Base-by-base conservation (phyloP, 2,888 invertebrate species). In the Agrochola litura region DNA sequence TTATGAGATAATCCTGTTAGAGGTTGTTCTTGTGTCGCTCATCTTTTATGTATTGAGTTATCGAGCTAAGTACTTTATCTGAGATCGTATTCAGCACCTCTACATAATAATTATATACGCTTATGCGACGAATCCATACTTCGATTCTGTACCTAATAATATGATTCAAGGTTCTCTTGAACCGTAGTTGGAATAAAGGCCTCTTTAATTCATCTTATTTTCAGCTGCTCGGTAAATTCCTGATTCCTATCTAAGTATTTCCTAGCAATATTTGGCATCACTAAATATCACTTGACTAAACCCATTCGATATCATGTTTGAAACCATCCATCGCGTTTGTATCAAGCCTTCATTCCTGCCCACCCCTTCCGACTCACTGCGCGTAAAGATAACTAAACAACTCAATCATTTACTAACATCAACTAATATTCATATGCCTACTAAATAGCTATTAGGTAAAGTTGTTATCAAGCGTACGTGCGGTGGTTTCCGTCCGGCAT, bases 341-440 rank as follows among this genome's bases (percentile, higher is more conserved):
- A 76, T 56, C 46, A n/a, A 41, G 2, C 25, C n/a, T 30, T 6
- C 16, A 56, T 52, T 25, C 46, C 65, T 41, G 46, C 65, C 49
- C 49, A 43, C 41, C 46, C 63, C 8, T 60, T 65, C 60, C 41
- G 22, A 54, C 30, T 58, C 61, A 67, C 46, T 37, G 56, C n/a
- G 58, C 81, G 69, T 79, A 70, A 73, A 84, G 81, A 83, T 82
- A 83, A 82, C 52, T 54, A 19, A 54, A 60, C 82, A 60, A 82
- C 65, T 81, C 54, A 76, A 76, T 70, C 63, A 79, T 60, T 54
- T 37, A 54, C 56, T 49, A 70, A 63, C 43, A 76, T 52, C 41
- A 19, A 66, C 43, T 49, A 63, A 63, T 25, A 60, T 14, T 25
- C 54, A 70, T 22, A 46, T 8, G 49, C 16, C 37, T 37, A 73